These are phyloP conservation scores for Atlantisia rogersi DNA, from an alignment of 2,113 vertebrate genomes.

Conservation along the genomic window DNA sequence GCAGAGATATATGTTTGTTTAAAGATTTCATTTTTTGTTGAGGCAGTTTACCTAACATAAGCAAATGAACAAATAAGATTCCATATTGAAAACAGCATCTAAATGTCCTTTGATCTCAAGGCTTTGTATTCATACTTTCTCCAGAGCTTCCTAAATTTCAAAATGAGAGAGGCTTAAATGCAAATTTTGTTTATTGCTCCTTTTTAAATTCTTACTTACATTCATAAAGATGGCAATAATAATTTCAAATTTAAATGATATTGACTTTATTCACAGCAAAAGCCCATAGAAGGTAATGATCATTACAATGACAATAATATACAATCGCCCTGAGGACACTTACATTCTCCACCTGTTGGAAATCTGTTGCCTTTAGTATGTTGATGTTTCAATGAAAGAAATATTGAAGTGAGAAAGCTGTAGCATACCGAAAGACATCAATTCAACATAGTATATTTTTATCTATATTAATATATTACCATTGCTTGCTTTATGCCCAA, in stretches of 20 bases:
- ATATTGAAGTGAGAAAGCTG: background rate
- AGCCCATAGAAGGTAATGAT: background rate
- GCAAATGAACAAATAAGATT: background rate
- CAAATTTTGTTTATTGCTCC: background rate
- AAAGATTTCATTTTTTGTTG: background rate
- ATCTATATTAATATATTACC: background rate
- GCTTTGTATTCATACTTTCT: background rate
- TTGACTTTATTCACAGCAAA: background rate
- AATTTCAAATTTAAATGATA: background rate
- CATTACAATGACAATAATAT: background rate
- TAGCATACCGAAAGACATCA: background rate
- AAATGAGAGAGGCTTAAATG: background rate
- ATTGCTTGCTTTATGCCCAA: background rate
- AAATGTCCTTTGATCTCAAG: background rate
- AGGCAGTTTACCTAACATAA: background rate
- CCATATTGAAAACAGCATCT: background rate
- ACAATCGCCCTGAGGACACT: fast-evolving
- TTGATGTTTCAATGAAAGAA: background rate
- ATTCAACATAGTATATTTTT: background rate
- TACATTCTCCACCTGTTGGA: background rate
- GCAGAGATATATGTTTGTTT: background rate
- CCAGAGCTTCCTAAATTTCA: background rate
- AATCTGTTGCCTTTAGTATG: background rate
- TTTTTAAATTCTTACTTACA: background rate
- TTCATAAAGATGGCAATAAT: background rate